Evolutionary conservation across 2,113 vertebrate genomes (phyloP), one percentile per base, ranked within the genome.

Genomic region (Chloebia gouldiae): DNA sequence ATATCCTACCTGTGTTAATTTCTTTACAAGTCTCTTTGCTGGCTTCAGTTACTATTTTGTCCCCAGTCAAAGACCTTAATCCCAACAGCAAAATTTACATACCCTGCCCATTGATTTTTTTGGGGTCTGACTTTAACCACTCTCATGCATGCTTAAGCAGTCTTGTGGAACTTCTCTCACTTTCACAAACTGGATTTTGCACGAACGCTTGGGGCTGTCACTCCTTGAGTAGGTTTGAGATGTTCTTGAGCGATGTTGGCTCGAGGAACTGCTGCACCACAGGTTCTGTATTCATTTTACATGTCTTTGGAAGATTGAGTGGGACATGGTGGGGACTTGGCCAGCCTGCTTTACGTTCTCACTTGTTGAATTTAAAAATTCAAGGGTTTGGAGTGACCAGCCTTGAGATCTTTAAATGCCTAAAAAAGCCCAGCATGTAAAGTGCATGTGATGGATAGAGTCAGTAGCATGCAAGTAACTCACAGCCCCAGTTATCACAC

Each of bases 101-200:
- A 6, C 11, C 47, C 28, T 11, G 5, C 42, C 77, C 63, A 2
- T 54, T 59, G 47, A 9, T 16, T 18, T 54, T 23, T 47, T 47
- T 39, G 4, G 22, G 10, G 1, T 20, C 30, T 37, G 20, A 6
- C 22, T 37, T 65, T 47, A 72, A 53, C 20, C 2, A 1, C 31
- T 6, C 49, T 81, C 16, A 3, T 6, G 7, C 14, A 0, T 33
- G 3, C 31, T 31, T 10, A 6, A 14, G 37, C 44, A 30, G 35
- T 6, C 2, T 21, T 50, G 28, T 15, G n/a, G 23, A 45, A 64
- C 44, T 11, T 33, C 6, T 12, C 37, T 14, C 45, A 47, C 6
- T 21, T 56, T 28, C 60, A 24, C n/a, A 3, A 51, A 30, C 11
- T 40, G 54, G 12, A 12, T 68, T 81, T 51, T 44, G 22, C 33